Base-by-base conservation (phyloP, 2,797 vertebrate species). In the Meriones psammophilus region DNA sequence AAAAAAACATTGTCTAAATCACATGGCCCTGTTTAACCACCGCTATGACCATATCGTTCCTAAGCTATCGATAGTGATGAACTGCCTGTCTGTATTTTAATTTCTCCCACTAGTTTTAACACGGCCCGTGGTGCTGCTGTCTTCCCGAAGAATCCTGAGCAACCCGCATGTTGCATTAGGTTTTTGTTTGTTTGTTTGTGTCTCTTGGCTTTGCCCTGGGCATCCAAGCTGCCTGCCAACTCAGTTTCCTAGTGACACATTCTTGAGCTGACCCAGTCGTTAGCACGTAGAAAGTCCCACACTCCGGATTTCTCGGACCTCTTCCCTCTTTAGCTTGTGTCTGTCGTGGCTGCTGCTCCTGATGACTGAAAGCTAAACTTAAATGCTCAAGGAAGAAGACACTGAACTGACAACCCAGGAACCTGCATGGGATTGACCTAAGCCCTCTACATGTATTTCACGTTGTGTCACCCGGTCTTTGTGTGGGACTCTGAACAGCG, bases 21-120 rank as follows among this genome's bases (percentile, higher is more conserved):
- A 89, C 36, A 58, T 54, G 56, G 95, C 77, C 26, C 66, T 58
- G 18, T 54, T 80, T 97, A 60, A 62, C 8, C 13, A 36, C 8
- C 24, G 46, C 60, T 85, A 5, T 64, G n/a, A 42, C 62, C 80
- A 62, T 8, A n/a, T 58, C 2, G 71, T 28, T 3, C 28, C 0
- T 56, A 90, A 71, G 12, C 87, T 36, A 39, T 96, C 76, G 69
- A 26, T 92, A 79, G 77, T 92, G 92, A 74, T 28, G 42, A 84
- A 28, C 62, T 71, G 90, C 7, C 36, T 10, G 50, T 39, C 9
- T 30, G 64, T 54, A 76, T 77, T 89, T 36, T 69, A 24, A 69
- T 74, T 80, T 42, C 33, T 7, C 4, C 8, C 14, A 15, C 42
- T 64, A 71, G 15, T 33, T 33, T 92, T 89, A 84, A 91, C 46